Conservation (phyloP, 2,113 vertebrate species). For the Eonycteris spelaea region DNA sequence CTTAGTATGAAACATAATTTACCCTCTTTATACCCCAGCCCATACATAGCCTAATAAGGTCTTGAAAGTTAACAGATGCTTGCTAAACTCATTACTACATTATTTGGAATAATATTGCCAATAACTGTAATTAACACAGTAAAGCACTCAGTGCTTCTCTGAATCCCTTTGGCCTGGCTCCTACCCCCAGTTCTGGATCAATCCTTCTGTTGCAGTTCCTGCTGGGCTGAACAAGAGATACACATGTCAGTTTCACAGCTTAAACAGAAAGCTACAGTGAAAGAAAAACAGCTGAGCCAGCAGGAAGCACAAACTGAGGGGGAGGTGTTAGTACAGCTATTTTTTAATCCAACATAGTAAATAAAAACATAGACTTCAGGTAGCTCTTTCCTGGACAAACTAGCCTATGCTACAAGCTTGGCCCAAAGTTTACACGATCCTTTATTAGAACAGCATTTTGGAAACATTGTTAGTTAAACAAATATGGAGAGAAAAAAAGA, state of each 20-base stretch:
- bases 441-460: background rate
- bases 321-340: constrained; percentile 35
- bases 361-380: constrained; percentile 24
- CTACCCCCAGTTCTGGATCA: background rate
- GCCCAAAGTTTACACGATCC: background rate
- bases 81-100: background rate
- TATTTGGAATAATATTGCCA: background rate
- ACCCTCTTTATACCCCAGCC: background rate
- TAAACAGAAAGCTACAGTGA: background rate
- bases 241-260: constrained; percentile 27
- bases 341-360: constrained; percentile 45
- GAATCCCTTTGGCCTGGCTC: constrained; percentile 28
- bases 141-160: background rate
- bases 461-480: background rate
- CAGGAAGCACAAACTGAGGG: constrained; percentile 49
- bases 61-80: background rate
- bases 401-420: background rate
- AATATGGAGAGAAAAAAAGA: background rate
- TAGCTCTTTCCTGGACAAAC: background rate
- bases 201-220: constrained; percentile 25
- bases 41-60: background rate
- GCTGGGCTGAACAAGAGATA: constrained; percentile 61
- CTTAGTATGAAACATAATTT: background rate
- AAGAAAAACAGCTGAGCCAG: constrained; percentile 51
- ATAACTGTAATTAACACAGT: background rate